phyloP scores from a whole-genome alignment of 2,888 invertebrate species.

The Lypha dubia region DNA sequence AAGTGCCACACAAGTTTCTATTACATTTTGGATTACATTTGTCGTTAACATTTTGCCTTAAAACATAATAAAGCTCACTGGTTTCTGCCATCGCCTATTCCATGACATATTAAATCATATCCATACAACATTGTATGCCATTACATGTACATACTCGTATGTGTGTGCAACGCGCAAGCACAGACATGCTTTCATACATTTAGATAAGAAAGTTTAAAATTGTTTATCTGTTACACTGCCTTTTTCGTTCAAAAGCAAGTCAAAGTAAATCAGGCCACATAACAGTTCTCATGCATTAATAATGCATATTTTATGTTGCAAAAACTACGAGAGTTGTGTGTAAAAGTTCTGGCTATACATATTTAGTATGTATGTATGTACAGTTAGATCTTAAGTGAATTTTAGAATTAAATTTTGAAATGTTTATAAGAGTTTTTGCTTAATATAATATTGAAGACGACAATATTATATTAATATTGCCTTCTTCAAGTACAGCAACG shows the following conservation, averaged over 20 bases:
- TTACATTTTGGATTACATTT: slow-evolving; percentile 49
- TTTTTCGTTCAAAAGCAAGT: slow-evolving; percentile 26
- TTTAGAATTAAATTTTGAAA: too few species aligned
- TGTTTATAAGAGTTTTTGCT: too few species aligned
- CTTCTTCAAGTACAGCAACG: too few species aligned
- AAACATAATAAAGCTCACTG: slow-evolving; percentile 16
- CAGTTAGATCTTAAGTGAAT: too few species aligned
- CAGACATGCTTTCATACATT: too few species aligned
- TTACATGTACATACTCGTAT: neutral
- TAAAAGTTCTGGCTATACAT: neutral
- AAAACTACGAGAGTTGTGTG: neutral
- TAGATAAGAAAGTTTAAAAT: neutral
- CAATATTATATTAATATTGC: too few species aligned
- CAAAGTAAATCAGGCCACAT: slow-evolving; percentile 58
- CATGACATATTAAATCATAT: slow-evolving; percentile 39
- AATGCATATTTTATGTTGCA: neutral
- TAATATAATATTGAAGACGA: too few species aligned
- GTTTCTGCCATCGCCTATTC: slow-evolving; percentile 3
- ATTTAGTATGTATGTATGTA: too few species aligned
- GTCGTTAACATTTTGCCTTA: slow-evolving; percentile 37
- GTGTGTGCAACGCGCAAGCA: too few species aligned
- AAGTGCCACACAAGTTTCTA: slow-evolving; percentile 45
- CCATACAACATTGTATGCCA: neutral
- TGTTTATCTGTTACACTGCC: neutral
- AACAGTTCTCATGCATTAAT: slow-evolving; percentile 36